These are phyloP conservation scores for Dryoscopus gambensis DNA, from an alignment of 2,113 vertebrate genomes.

Conservation along the genomic window DNA sequence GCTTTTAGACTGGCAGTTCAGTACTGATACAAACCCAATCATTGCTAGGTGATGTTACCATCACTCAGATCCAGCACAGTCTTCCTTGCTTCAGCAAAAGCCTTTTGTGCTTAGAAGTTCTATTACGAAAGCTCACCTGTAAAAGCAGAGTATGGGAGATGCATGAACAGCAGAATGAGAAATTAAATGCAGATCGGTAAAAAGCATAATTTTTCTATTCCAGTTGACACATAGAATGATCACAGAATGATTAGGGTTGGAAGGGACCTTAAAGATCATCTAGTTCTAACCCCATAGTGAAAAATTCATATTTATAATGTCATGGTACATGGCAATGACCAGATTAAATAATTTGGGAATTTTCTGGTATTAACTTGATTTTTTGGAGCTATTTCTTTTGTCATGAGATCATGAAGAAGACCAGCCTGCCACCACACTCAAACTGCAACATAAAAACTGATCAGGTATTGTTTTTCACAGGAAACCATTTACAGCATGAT, in stretches of 20 bases:
- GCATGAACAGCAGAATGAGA: neutral
- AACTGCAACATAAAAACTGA: neutral
- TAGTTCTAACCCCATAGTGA: neutral
- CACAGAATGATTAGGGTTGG: neutral
- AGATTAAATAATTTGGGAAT: neutral
- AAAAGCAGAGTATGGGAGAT: neutral
- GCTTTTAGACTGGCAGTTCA: neutral
- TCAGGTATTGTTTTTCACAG: neutral
- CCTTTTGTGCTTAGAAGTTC: neutral
- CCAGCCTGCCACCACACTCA: neutral
- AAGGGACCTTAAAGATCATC: neutral
- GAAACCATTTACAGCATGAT: neutral
- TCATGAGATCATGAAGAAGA: neutral
- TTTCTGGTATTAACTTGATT: neutral
- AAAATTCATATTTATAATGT: neutral
- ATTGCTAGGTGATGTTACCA: neutral
- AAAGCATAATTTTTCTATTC: neutral
- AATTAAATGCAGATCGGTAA: neutral
- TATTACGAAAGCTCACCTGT: neutral
- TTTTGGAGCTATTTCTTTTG: neutral
- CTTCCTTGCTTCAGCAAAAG: neutral
- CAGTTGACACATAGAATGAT: neutral
- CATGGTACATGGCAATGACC: neutral
- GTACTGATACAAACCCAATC: accelerated
- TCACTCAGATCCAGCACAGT: neutral